Percentiles rank a stretch among this genome's conserved stretches.
Evolutionary conservation across 2,797 vertebrate genomes (phyloP).

Genomic region (Phataginus tricuspis): DNA sequence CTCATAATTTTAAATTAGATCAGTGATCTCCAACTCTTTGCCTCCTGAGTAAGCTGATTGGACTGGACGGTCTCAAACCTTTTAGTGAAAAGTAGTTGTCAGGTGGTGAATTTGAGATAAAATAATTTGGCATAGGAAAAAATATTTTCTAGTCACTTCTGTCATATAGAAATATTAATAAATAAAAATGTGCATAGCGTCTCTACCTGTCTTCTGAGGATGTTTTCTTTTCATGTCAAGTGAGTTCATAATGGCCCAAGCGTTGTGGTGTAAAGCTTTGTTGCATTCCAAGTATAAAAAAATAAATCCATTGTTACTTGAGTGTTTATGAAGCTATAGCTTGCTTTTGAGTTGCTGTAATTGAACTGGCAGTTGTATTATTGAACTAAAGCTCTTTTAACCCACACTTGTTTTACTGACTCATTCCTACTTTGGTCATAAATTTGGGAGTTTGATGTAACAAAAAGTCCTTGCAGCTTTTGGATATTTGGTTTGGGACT

Average conservation of each 20-base stretch:
- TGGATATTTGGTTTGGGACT: neutral
- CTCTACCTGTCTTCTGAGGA: neutral
- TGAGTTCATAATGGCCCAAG: neutral
- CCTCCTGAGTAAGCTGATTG: neutral
- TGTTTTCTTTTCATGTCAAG: neutral
- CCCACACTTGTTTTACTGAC: neutral
- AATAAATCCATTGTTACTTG: neutral
- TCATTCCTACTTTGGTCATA: neutral
- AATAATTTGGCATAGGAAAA: neutral
- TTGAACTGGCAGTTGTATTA: neutral
- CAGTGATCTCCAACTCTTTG: neutral
- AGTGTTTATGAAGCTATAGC: neutral
- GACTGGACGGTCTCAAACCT: neutral
- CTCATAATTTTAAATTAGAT: neutral
- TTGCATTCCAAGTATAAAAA: neutral
- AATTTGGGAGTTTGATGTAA: neutral
- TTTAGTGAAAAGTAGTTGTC: neutral
- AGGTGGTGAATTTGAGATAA: neutral
- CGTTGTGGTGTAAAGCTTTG: neutral
- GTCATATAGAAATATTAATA: neutral
- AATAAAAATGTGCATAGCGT: neutral
- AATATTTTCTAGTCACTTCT: neutral
- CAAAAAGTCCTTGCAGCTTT: neutral
- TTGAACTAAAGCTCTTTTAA: slow-evolving; percentile 17
- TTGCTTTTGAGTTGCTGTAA: neutral